phyloP scores from a whole-genome alignment of 2,113 vertebrate genomes.

The Channa maculata region DNA sequence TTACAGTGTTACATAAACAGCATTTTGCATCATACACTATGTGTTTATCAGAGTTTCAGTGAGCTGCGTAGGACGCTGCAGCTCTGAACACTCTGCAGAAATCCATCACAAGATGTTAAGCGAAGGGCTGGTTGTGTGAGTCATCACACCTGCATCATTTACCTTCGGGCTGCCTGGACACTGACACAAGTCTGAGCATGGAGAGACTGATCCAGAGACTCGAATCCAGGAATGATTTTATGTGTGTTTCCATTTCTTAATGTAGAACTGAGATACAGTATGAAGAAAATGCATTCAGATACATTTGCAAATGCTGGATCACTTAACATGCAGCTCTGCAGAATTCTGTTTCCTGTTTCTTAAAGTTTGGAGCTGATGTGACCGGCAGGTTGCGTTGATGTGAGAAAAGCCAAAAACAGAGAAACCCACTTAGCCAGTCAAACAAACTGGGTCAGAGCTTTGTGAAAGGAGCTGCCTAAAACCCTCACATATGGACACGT shows the following conservation, averaged over 20 bases:
- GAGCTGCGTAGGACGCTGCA: slow-evolving; percentile 18
- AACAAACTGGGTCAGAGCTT: slow-evolving; percentile 68
- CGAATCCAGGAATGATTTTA: slow-evolving; percentile 1
- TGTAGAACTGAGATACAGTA: no score
- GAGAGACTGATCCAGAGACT: slow-evolving; percentile 1
- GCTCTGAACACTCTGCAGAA: slow-evolving; percentile 10
- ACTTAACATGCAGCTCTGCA: no score
- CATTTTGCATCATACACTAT: slow-evolving; percentile 29
- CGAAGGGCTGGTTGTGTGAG: slow-evolving; percentile 36
- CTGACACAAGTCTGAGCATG: slow-evolving; percentile 28
- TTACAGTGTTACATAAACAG: slow-evolving; percentile 45
- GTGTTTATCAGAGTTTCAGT: slow-evolving; percentile 12
- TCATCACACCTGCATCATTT: slow-evolving; percentile 57
- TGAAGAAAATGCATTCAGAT: no score
- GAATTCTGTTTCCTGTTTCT: not conserved
- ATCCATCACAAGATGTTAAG: slow-evolving; percentile 31
- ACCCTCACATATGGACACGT: not conserved
- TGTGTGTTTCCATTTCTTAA: not conserved
- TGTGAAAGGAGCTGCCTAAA: slow-evolving; percentile 56
- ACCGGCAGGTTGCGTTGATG: not conserved
- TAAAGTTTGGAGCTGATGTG: not conserved
- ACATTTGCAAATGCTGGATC: no score
- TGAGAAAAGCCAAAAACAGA: slow-evolving; percentile 64
- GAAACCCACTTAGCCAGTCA: slow-evolving; percentile 61
- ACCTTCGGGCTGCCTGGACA: slow-evolving; percentile 33